A percentile compares a stretch with the other conserved stretches of the same genome.
phyloP scores from a whole-genome alignment of 2,113 vertebrate genomes.

The Muscicapa adusta region DNA sequence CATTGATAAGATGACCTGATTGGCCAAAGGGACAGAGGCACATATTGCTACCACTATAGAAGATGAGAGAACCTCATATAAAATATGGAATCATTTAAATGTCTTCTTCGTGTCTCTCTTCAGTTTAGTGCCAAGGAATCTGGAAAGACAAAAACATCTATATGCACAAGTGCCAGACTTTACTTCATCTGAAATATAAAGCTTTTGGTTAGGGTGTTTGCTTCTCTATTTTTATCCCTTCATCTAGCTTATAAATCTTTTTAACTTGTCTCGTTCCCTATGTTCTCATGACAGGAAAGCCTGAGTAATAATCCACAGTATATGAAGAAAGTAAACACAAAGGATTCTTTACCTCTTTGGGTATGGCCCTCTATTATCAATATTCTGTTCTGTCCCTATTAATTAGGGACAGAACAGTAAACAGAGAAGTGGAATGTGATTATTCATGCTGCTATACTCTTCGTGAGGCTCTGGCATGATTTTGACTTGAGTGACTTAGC shows the following conservation, averaged over 20 bases:
- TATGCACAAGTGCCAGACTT: background rate
- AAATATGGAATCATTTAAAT: background rate
- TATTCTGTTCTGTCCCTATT: background rate
- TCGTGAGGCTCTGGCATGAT: background rate
- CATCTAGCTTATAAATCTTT: background rate
- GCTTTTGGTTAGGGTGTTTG: background rate
- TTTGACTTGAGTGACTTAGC: background rate
- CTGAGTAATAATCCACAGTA: background rate
- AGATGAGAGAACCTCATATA: background rate
- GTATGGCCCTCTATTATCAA: background rate
- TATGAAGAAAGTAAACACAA: background rate
- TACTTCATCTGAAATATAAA: background rate
- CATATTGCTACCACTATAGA: background rate
- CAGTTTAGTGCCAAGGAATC: background rate
- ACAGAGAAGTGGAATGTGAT: background rate
- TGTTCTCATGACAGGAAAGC: background rate
- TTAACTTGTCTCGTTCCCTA: background rate
- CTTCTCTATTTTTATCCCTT: background rate
- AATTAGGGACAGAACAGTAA: background rate
- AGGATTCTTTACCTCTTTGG: background rate
- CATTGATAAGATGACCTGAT: background rate
- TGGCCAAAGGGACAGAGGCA: background rate
- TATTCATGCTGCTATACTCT: background rate
- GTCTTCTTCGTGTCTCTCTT: background rate
- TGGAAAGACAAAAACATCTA: background rate